phyloP scores from a whole-genome alignment of 2,113 vertebrate genomes.

The Petromus typicus region DNA sequence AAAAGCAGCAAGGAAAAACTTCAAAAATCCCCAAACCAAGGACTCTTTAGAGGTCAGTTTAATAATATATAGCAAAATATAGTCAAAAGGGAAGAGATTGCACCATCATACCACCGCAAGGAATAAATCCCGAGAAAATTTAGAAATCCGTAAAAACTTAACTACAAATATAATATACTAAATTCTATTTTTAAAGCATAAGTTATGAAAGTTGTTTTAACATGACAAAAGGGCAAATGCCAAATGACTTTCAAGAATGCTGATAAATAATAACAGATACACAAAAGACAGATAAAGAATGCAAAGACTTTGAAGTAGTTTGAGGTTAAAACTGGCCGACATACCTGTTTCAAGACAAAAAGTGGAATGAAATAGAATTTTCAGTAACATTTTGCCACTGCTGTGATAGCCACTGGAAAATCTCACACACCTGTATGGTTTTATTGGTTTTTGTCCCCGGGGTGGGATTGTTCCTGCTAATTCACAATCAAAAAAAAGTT shows the following conservation, averaged over 20 bases:
- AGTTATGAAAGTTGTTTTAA: slow-evolving; percentile 10
- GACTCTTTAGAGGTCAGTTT: not conserved
- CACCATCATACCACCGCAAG: not conserved
- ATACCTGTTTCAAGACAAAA: not conserved
- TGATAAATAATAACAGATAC: not conserved
- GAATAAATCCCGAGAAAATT: not conserved
- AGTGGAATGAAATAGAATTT: not conserved
- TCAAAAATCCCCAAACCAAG: not conserved
- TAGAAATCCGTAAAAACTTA: not conserved
- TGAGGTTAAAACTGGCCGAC: not conserved
- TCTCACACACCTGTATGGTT: not conserved
- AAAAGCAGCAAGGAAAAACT: not conserved
- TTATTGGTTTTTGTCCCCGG: not conserved
- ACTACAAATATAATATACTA: not conserved
- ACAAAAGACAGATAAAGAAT: not conserved
- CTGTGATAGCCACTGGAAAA: not conserved
- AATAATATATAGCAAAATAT: not conserved
- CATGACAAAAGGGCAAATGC: not conserved
- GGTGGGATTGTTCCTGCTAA: not conserved
- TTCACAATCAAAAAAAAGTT: not conserved
- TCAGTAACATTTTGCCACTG: not conserved
- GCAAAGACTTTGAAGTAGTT: not conserved
- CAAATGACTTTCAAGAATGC: not conserved
- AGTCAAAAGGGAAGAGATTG: not conserved
- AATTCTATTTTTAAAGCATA: not conserved